Evolutionary conservation across 2,888 invertebrate species (phyloP).

Genomic region (Mythimna ferrago): DNA sequence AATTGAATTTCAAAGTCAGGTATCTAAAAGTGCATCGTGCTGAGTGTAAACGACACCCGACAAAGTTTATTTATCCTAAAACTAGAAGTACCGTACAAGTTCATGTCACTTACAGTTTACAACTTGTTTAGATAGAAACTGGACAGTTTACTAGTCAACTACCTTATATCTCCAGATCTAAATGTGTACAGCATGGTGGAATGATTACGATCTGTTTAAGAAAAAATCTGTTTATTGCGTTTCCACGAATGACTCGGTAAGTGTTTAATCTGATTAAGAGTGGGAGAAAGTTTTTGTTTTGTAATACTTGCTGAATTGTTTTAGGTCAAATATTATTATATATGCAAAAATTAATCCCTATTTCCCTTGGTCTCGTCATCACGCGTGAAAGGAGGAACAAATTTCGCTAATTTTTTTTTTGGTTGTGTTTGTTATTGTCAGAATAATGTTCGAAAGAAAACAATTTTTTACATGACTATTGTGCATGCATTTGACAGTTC

Average conservation of each 20-base stretch:
- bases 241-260: conserved; percentile 18
- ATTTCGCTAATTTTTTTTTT: no score
- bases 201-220: conserved; percentile 44
- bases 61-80: conserved; percentile 21
- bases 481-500: no score
- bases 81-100: conserved; percentile 1
- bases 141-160: conserved; percentile 15
- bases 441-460: no score
- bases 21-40: conserved; percentile 7
- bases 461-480: no score
- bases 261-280: conserved; percentile 40
- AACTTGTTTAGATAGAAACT: conserved; percentile 12
- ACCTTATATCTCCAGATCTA: conserved; percentile 43
- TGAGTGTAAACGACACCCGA: not conserved
- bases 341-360: no score
- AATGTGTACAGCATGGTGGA: conserved; percentile 28
- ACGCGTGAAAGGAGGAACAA: no score
- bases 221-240: conserved; percentile 12
- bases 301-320: conserved; percentile 17
- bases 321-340: not conserved
- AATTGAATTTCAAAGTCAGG: not conserved
- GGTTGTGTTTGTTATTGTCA: no score
- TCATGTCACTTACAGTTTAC: conserved; percentile 34
- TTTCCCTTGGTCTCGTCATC: no score
- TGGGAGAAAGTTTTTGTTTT: conserved; percentile 54